Percentiles rank a stretch among this genome's conserved stretches.
phyloP scores from a whole-genome alignment of 1,140 invertebrate species.

The Ericerus pela region DNA sequence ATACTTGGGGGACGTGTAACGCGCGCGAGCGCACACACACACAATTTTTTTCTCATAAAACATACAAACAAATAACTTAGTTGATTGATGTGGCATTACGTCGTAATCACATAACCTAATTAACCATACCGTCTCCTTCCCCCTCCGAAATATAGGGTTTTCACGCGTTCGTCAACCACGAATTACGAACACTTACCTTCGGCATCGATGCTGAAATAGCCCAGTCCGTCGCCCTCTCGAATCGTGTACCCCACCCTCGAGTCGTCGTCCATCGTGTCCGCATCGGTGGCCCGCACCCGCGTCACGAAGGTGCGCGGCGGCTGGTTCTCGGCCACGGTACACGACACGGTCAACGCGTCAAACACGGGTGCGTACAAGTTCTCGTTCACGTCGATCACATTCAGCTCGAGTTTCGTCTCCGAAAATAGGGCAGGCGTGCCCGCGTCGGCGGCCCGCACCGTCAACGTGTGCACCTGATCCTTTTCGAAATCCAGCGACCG shows the following conservation, averaged over 20 bases:
- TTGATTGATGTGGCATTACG: too few species aligned
- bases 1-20: too few species aligned
- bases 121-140: too few species aligned
- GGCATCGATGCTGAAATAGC: slow-evolving; percentile 78
- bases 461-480: slow-evolving; percentile 72
- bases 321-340: slow-evolving; percentile 57
- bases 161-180: not conserved
- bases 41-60: too few species aligned
- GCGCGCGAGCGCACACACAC: too few species aligned
- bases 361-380: slow-evolving; percentile 73
- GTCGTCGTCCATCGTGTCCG: slow-evolving; percentile 59
- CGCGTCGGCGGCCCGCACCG: slow-evolving; percentile 63
- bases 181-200: slow-evolving; percentile 48
- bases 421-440: slow-evolving; percentile 56
- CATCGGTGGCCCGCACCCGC: slow-evolving; percentile 58
- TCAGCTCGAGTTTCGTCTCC: slow-evolving; percentile 61
- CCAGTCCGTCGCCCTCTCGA: slow-evolving; percentile 73
- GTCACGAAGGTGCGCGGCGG: slow-evolving; percentile 57
- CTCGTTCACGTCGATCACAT: slow-evolving; percentile 87
- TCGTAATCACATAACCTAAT: too few species aligned
- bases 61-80: too few species aligned
- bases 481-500: slow-evolving; percentile 71
- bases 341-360: slow-evolving; percentile 57
- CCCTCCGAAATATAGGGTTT: not conserved
- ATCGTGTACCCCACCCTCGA: slow-evolving; percentile 73